These are phyloP conservation scores for Pedionomus torquatus DNA, from an alignment of 2,113 vertebrate genomes.

Conservation along the genomic window DNA sequence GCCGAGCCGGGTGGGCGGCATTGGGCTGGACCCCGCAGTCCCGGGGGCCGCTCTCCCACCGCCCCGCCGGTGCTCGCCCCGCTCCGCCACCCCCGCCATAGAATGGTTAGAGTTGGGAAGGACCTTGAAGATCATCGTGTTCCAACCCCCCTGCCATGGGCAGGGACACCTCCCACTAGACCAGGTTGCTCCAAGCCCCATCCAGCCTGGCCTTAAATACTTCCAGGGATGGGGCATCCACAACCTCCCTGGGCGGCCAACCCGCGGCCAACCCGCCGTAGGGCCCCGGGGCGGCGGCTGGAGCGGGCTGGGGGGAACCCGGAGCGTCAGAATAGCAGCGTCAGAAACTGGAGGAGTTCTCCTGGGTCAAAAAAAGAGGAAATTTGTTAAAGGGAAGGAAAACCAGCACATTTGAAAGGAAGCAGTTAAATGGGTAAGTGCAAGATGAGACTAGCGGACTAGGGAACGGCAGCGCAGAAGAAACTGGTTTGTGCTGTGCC, in stretches of 20 bases:
- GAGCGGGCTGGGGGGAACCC: fast-evolving
- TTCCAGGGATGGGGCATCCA: too few species aligned
- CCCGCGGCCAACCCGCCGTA: too few species aligned
- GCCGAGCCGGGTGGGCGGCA: not conserved
- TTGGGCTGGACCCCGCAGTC: fast-evolving
- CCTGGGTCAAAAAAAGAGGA: fast-evolving
- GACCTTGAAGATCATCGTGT: too few species aligned
- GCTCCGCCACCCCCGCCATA: not conserved
- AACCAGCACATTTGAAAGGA: fast-evolving
- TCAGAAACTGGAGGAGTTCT: fast-evolving
- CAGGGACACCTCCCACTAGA: too few species aligned
- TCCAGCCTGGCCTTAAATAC: too few species aligned
- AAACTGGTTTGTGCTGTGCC: not conserved
- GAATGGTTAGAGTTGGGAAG: too few species aligned
- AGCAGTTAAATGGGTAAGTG: not conserved
- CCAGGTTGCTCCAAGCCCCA: too few species aligned
- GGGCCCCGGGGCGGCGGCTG: fast-evolving
- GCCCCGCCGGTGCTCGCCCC: not conserved
- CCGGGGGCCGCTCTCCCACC: not conserved
- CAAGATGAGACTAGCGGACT: not conserved
- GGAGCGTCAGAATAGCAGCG: not conserved
- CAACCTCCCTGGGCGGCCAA: too few species aligned
- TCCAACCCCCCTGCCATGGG: too few species aligned
- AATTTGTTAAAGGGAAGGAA: not conserved
- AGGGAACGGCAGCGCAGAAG: not conserved